Conservation (phyloP, 1,140 invertebrate species). For the Chrysopa pallens region DNA sequence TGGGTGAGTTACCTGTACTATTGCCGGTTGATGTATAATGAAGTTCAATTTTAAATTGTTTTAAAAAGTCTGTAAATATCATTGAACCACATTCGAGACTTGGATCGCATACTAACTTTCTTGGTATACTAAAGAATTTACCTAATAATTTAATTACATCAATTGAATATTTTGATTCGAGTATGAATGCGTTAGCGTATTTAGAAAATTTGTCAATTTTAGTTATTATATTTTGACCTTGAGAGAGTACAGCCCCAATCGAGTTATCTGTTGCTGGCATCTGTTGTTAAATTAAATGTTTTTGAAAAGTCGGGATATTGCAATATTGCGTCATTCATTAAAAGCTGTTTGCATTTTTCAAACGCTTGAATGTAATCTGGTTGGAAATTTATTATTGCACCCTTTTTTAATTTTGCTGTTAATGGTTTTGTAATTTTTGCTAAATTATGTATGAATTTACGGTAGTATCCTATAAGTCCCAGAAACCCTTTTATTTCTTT, state of each 20-base stretch:
- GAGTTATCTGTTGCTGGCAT: conserved; percentile 18
- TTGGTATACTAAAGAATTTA: no score
- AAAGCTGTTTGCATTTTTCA: conserved; percentile 7
- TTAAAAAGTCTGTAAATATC: no score
- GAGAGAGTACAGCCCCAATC: conserved; percentile 16
- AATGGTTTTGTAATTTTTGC: conserved; percentile 10
- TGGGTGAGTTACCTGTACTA: no score
- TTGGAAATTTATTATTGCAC: conserved; percentile 7
- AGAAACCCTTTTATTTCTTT: conserved; percentile 8
- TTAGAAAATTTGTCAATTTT: no score
- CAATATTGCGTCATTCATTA: conserved; percentile 10
- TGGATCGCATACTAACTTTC: no score
- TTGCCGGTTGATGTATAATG: no score
- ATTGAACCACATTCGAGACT: no score
- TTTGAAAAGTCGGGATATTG: conserved; percentile 17
- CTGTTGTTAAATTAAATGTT: conserved; percentile 17
- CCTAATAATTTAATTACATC: no score
- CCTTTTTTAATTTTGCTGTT: conserved; percentile 7
- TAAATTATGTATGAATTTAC: conserved; percentile 11
- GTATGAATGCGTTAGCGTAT: no score
- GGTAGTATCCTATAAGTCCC: conserved; percentile 9
- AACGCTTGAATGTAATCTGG: conserved; percentile 8
- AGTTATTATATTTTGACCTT: no score
- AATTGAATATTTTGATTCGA: no score
- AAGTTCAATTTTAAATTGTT: no score